Percentiles rank a stretch among this genome's conserved stretches.
Evolutionary conservation across 2,797 vertebrate genomes (phyloP).

Genomic region (Parambassis ranga): DNA sequence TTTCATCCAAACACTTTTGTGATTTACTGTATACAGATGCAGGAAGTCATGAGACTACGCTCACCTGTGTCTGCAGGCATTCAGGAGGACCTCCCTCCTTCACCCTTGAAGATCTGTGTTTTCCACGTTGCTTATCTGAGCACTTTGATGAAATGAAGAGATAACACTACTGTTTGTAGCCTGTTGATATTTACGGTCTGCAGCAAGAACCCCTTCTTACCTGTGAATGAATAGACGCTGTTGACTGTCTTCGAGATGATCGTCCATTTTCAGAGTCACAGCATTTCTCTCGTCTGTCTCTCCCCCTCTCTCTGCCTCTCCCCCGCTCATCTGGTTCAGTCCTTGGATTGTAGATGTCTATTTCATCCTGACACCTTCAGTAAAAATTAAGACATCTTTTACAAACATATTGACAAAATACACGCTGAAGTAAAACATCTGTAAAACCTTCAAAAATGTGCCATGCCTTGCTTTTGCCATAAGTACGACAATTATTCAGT

Average conservation of each 20-base stretch:
- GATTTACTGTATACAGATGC: constrained; percentile 21
- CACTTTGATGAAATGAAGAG: constrained; percentile 42
- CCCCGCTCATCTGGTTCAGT: constrained; percentile 71
- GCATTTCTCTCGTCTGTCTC: constrained; percentile 73
- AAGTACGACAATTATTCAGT: too few species aligned
- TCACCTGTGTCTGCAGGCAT: constrained; percentile 70
- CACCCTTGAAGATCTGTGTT: constrained; percentile 48
- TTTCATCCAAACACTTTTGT: constrained; percentile 29
- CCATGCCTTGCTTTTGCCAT: too few species aligned
- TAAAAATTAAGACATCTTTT: neutral
- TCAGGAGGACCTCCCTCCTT: constrained; percentile 40
- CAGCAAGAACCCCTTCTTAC: constrained; percentile 26
- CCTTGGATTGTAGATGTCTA: constrained; percentile 44
- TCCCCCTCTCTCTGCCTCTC: constrained; percentile 74
- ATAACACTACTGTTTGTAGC: neutral
- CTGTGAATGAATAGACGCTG: constrained; percentile 53
- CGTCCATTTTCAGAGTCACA: constrained; percentile 62
- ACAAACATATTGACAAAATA: neutral
- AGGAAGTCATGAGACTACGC: neutral
- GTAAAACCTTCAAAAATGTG: too few species aligned
- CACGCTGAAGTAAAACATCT: too few species aligned
- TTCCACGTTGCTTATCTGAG: constrained; percentile 52
- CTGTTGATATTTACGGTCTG: neutral
- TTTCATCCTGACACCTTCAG: constrained; percentile 61
- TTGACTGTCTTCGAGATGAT: constrained; percentile 62